Conservation (phyloP, 2,888 invertebrate genomes). For the Agrotis exclamationis region DNA sequence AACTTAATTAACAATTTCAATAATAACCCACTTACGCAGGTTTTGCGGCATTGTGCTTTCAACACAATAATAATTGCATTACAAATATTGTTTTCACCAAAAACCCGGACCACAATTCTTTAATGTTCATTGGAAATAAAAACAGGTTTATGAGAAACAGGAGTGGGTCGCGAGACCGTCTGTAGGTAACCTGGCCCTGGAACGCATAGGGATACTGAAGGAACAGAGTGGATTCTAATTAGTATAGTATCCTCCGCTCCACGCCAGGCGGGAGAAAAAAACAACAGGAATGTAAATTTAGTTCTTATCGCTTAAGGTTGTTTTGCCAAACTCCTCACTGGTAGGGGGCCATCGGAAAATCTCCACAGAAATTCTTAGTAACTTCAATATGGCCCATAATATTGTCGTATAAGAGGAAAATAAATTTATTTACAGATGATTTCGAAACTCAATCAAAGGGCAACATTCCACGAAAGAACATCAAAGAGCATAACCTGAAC, state of each 20-base stretch:
- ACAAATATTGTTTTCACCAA: conserved; percentile 12
- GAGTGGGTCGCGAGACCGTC: too few species aligned
- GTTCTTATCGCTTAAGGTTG: neutral
- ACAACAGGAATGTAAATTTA: neutral
- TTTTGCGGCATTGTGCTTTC: conserved; percentile 39
- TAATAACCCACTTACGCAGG: conserved; percentile 23
- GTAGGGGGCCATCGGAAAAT: neutral
- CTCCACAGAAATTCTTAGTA: neutral
- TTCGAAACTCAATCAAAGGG: neutral
- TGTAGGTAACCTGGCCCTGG: too few species aligned
- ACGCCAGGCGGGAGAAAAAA: too few species aligned
- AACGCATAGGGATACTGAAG: too few species aligned
- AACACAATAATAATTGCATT: conserved; percentile 33
- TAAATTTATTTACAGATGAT: neutral
- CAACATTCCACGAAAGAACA: neutral
- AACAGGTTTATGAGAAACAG: neutral
- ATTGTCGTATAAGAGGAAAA: neutral
- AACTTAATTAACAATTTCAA: conserved; percentile 47
- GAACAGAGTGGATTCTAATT: too few species aligned
- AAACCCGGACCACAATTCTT: too few species aligned
- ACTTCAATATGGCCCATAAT: neutral
- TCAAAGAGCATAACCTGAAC: neutral
- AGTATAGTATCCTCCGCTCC: too few species aligned
- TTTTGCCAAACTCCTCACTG: neutral
- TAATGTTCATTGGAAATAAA: neutral